Conservation (phyloP, 23 tunicate genomes). For the Trididemnum miniatum region DNA sequence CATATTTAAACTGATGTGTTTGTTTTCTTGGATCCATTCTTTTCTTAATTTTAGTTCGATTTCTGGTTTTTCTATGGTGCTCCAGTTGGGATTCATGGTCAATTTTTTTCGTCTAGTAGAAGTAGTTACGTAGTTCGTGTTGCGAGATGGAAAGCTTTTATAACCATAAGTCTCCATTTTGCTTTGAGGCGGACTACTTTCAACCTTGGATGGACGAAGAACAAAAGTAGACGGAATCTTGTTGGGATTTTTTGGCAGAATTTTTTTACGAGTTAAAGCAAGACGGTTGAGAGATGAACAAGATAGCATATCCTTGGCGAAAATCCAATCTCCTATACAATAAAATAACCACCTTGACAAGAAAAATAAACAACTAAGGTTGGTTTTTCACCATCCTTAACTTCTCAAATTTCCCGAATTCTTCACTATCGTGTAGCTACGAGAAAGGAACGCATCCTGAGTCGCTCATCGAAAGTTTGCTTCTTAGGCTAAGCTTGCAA, state of each 20-base stretch:
- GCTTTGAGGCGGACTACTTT: neutral
- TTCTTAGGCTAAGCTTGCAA: too few species aligned
- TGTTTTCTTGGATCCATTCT: neutral
- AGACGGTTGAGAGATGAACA: neutral
- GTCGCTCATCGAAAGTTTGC: too few species aligned
- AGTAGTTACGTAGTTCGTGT: neutral
- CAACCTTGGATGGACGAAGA: neutral
- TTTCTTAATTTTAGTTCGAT: neutral
- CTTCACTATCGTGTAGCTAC: too few species aligned
- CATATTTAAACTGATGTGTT: neutral
- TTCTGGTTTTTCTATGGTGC: neutral
- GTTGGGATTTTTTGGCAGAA: neutral
- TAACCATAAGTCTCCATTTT: neutral
- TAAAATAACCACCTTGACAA: neutral
- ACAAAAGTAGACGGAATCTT: neutral
- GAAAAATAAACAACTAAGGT: too few species aligned
- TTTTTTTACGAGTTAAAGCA: neutral
- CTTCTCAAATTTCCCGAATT: too few species aligned
- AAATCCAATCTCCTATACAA: neutral
- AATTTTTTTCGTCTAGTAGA: neutral
- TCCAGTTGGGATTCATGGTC: neutral
- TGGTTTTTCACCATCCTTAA: too few species aligned
- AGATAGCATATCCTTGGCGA: neutral
- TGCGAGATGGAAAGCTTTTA: neutral
- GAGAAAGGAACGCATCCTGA: too few species aligned